These are phyloP conservation scores for Percina caprodes DNA, from an alignment of 2,113 vertebrate genomes.

Conservation along the genomic window DNA sequence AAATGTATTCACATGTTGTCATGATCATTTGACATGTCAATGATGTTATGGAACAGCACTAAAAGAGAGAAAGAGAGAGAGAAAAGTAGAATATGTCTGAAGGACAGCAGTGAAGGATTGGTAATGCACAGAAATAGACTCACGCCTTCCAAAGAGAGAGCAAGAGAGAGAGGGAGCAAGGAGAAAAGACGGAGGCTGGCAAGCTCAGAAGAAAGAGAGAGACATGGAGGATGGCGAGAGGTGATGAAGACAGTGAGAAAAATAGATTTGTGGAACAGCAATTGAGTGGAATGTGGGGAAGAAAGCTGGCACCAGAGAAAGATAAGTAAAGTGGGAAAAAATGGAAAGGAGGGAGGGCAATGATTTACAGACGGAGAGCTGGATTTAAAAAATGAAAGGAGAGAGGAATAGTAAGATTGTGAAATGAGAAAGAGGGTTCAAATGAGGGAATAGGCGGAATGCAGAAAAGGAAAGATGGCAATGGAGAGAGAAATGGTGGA, in stretches of 20 bases:
- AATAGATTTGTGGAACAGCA: slow-evolving; percentile 62
- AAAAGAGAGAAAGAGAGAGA: slow-evolving; percentile 5
- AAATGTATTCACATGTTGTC: background rate
- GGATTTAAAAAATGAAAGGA: slow-evolving; percentile 48
- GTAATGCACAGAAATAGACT: slow-evolving; percentile 68
- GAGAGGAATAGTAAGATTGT: background rate
- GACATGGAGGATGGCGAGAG: slow-evolving; percentile 54
- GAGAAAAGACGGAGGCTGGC: slow-evolving; percentile 32
- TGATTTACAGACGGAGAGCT: slow-evolving; percentile 32
- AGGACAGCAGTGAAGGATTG: slow-evolving; percentile 62
- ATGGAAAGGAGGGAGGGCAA: background rate
- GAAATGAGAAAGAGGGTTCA: slow-evolving; percentile 21
- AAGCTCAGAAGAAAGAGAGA: slow-evolving; percentile 31
- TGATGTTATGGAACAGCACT: slow-evolving; percentile 8
- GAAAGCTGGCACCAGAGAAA: slow-evolving; percentile 42
- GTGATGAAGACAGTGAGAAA: slow-evolving; percentile 68
- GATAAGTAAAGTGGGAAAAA: slow-evolving; percentile 25
- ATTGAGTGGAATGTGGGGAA: slow-evolving; percentile 54
- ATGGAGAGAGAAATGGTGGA: slow-evolving; percentile 16
- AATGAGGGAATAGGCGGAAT: slow-evolving; percentile 16
- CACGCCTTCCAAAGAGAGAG: slow-evolving; percentile 22
- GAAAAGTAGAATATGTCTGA: slow-evolving; percentile 39
- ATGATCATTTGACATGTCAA: too few species aligned
- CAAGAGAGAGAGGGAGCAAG: slow-evolving; percentile 13
- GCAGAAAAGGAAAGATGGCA: slow-evolving; percentile 17